These are phyloP conservation scores for Chymomyza amoena DNA, from an alignment of 2,888 invertebrate genomes.

Conservation along the genomic window DNA sequence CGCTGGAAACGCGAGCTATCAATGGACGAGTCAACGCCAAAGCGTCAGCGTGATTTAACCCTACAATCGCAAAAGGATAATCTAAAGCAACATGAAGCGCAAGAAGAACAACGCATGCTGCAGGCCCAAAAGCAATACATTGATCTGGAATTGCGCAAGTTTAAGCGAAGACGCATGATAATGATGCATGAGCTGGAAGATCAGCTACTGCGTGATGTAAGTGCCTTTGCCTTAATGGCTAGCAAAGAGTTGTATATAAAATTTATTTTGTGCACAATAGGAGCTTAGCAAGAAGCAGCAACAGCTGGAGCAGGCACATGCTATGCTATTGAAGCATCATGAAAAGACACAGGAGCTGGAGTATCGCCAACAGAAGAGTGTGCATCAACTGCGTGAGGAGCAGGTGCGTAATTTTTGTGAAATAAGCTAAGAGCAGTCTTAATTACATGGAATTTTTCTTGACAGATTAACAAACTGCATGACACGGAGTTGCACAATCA, in stretches of 20 bases:
- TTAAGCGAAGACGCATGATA: conserved; percentile 92
- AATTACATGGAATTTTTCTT: not conserved
- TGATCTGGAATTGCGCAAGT: conserved; percentile 94
- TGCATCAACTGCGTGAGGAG: conserved; percentile 93
- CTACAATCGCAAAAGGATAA: conserved; percentile 95
- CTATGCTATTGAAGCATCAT: conserved; percentile 96
- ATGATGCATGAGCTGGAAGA: conserved; percentile 93
- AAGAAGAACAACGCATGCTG: conserved; percentile 92
- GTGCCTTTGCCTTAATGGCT: conserved; percentile 40
- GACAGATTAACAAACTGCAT: conserved; percentile 89
- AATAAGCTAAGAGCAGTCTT: not conserved
- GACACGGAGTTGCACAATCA: conserved; percentile 96
- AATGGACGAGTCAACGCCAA: conserved; percentile 94
- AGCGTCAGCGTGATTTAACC: conserved; percentile 93
- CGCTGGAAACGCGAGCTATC: conserved; percentile 96
- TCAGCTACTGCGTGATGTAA: conserved; percentile 92
- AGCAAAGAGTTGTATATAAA: not conserved
- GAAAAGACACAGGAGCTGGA: conserved; percentile 98
- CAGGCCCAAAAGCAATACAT: conserved; percentile 94
- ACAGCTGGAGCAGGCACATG: conserved; percentile 96
- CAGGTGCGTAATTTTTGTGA: conserved; percentile 80
- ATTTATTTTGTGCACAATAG: conserved; percentile 79
- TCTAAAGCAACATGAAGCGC: conserved; percentile 93
- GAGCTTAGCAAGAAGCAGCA: conserved; percentile 96
- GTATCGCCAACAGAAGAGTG: conserved; percentile 95